phyloP scores from a whole-genome alignment of 2,113 vertebrate species.

The Corythornis madagascariensis region DNA sequence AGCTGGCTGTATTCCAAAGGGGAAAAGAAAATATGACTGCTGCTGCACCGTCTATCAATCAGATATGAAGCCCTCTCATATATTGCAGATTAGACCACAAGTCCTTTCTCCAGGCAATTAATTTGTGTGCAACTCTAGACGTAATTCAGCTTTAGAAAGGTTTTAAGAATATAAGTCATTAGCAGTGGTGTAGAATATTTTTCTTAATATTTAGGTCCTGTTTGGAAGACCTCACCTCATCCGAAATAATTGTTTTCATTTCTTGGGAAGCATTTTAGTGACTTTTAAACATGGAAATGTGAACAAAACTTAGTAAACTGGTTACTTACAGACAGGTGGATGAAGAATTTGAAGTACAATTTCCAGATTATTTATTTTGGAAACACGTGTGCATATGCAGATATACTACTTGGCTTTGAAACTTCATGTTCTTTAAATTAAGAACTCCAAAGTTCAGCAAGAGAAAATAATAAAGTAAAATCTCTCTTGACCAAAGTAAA shows the following conservation, averaged over 20 bases:
- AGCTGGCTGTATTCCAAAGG: not conserved
- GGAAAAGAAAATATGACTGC: not conserved
- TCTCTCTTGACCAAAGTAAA: not conserved
- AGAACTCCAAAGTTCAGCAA: not conserved
- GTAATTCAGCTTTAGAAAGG: not conserved
- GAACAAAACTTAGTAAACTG: not conserved
- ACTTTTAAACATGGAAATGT: not conserved
- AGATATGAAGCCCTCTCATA: not conserved
- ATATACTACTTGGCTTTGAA: not conserved
- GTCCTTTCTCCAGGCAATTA: not conserved
- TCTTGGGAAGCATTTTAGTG: not conserved
- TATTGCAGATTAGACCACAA: not conserved
- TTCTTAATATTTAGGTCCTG: not conserved
- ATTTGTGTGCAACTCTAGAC: not conserved
- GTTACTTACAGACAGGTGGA: not conserved
- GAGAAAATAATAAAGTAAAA: not conserved
- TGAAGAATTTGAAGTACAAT: not conserved
- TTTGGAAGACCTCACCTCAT: not conserved
- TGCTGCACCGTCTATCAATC: not conserved
- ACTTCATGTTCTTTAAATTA: not conserved
- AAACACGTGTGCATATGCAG: fast-evolving
- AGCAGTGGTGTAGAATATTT: not conserved
- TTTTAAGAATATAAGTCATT: not conserved
- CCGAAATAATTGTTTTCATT: not conserved
- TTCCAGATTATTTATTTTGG: not conserved